Percentiles rank a stretch among this genome's conserved stretches.
Evolutionary conservation across 2,888 invertebrate species (phyloP).

Genomic region (Diaprepes abbreviatus): DNA sequence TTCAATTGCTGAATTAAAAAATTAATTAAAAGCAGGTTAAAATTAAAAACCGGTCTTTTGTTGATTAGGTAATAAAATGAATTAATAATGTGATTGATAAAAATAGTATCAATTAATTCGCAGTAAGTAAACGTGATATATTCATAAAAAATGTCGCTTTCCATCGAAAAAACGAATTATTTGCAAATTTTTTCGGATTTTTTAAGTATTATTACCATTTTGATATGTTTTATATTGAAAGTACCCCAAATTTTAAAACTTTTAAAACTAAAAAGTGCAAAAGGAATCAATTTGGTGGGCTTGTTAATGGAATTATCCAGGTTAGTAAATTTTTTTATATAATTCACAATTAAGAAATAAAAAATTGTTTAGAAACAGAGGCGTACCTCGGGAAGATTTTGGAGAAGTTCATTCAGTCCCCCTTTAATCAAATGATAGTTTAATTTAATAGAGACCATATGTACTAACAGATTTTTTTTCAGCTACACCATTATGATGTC

Average conservation of each 20-base stretch:
- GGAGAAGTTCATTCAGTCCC: too few species aligned
- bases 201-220: slow-evolving; percentile 82
- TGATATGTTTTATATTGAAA: slow-evolving; percentile 83
- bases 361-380: too few species aligned
- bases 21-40: slow-evolving; percentile 14
- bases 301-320: slow-evolving; percentile 79
- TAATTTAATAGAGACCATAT: too few species aligned
- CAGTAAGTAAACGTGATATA: background rate
- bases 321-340: too few species aligned
- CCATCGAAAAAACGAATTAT: slow-evolving; percentile 36
- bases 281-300: slow-evolving; percentile 78
- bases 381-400: too few species aligned
- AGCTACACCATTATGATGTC: slow-evolving; percentile 86
- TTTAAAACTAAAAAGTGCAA: slow-evolving; percentile 74
- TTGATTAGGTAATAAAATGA: slow-evolving; percentile 25
- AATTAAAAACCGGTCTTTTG: slow-evolving; percentile 21
- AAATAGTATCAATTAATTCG: background rate
- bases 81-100: slow-evolving; percentile 21
- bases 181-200: slow-evolving; percentile 67
- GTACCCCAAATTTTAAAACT: slow-evolving; percentile 85
- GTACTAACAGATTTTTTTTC: slow-evolving; percentile 64
- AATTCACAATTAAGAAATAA: too few species aligned
- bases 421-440: too few species aligned
- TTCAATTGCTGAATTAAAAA: background rate
- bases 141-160: slow-evolving; percentile 21